phyloP scores from a whole-genome alignment of 1,140 invertebrate species.

The Drosophila ohnishii region DNA sequence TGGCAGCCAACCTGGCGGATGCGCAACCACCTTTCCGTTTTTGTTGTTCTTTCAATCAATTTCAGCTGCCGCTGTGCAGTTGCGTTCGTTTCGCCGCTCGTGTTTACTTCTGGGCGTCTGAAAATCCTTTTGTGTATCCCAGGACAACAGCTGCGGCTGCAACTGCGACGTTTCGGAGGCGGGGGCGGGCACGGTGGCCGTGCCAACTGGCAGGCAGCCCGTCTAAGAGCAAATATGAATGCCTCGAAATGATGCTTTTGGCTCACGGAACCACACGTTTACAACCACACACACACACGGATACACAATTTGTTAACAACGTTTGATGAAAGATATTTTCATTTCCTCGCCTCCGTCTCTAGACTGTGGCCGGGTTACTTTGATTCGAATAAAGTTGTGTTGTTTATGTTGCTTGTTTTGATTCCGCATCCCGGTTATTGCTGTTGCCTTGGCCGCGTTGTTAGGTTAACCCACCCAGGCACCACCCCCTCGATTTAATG shows the following conservation, averaged over 20 bases:
- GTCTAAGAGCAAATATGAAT: constrained; percentile 59
- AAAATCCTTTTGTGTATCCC: constrained; percentile 76
- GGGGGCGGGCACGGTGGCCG: neutral
- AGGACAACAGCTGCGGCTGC: constrained; percentile 68
- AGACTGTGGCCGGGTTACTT: constrained; percentile 45
- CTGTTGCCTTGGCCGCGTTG: constrained; percentile 51
- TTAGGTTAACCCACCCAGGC: constrained; percentile 45
- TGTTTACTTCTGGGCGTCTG: constrained; percentile 48
- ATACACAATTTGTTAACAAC: constrained; percentile 53
- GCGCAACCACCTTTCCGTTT: constrained; percentile 39
- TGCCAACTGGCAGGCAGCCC: constrained; percentile 22
- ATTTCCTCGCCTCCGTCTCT: constrained; percentile 36
- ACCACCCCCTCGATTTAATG: constrained; percentile 45
- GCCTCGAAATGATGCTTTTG: constrained; percentile 50
- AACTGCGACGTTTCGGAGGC: constrained; percentile 22
- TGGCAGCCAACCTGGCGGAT: constrained; percentile 13
- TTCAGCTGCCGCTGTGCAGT: constrained; percentile 57
- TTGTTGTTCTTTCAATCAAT: constrained; percentile 72
- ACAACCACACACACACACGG: constrained; percentile 9
- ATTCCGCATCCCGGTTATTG: constrained; percentile 15
- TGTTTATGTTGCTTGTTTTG: constrained; percentile 39
- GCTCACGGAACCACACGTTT: constrained; percentile 13
- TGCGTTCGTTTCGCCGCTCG: constrained; percentile 41
- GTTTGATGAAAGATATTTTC: constrained; percentile 60
- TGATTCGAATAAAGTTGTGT: constrained; percentile 45